These are phyloP conservation scores for Callyntrura sp. DNA, from an alignment of 2,888 invertebrate species.

Conservation along the genomic window DNA sequence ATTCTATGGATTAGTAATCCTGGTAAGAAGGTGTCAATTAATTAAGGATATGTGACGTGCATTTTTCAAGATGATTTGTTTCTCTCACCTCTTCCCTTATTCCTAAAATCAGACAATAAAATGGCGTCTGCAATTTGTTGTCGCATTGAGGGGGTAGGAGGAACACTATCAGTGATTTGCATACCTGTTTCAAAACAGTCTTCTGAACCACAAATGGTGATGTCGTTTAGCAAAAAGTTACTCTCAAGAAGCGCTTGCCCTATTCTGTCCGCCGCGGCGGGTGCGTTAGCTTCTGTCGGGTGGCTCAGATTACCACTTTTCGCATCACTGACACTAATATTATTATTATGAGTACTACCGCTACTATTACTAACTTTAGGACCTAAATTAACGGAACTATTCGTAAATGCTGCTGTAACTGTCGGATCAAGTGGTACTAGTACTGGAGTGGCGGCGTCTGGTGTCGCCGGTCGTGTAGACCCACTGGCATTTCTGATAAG, in stretches of 20 bases:
- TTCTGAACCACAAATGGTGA: conserved; percentile 55
- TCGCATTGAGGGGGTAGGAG: conserved; percentile 58
- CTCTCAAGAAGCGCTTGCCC: conserved; percentile 55
- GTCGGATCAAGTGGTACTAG: neutral
- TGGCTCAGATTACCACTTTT: neutral
- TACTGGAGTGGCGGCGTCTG: neutral
- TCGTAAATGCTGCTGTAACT: neutral
- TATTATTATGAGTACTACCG: no score
- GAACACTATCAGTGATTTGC: conserved; percentile 52
- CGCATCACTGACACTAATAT: neutral
- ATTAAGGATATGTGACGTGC: conserved; percentile 4
- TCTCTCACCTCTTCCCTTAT: conserved; percentile 67
- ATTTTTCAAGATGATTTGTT: conserved; percentile 8
- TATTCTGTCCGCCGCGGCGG: neutral
- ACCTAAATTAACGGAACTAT: neutral
- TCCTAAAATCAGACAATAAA: conserved; percentile 63
- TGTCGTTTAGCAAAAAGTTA: conserved; percentile 47
- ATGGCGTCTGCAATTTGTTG: conserved; percentile 67
- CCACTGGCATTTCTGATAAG: neutral
- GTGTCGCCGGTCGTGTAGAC: neutral
- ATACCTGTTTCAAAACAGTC: conserved; percentile 70
- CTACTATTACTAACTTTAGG: no score
- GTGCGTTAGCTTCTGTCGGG: no score
- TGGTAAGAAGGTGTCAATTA: neutral
- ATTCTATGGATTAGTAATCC: neutral